phyloP scores from a whole-genome alignment of 2,888 invertebrate species.

The Masnerella sp. region DNA sequence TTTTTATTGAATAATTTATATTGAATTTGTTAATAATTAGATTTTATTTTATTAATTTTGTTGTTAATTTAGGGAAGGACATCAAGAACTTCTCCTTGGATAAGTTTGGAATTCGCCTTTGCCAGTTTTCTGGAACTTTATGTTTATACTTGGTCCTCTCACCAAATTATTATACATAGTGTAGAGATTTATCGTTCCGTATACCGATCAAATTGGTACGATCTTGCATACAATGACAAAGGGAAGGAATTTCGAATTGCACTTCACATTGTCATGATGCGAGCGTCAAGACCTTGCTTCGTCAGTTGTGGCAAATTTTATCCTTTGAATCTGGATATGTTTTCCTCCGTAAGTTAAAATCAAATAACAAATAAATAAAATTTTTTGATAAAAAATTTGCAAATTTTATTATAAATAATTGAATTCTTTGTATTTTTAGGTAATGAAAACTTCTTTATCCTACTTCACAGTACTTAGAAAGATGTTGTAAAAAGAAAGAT shows the following conservation, averaged over 20 bases:
- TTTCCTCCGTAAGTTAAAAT: slow-evolving; percentile 38
- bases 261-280: slow-evolving; percentile 39
- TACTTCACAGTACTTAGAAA: slow-evolving; percentile 45
- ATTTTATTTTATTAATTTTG: neutral
- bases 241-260: slow-evolving; percentile 43
- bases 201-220: slow-evolving; percentile 54
- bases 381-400: too few relatives aligned
- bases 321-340: slow-evolving; percentile 48
- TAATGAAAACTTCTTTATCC: slow-evolving; percentile 37
- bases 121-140: slow-evolving; percentile 54
- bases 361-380: neutral
- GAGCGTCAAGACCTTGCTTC: slow-evolving; percentile 41
- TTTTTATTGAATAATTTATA: too few relatives aligned
- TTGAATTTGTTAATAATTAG: too few relatives aligned
- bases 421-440: slow-evolving; percentile 28
- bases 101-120: slow-evolving; percentile 33
- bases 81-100: slow-evolving; percentile 6
- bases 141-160: slow-evolving; percentile 55
- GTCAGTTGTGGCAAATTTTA: slow-evolving; percentile 55
- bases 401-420: neutral
- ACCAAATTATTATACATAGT: slow-evolving; percentile 52
- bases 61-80: slow-evolving; percentile 8
- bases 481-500: slow-evolving; percentile 21
- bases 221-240: slow-evolving; percentile 3
- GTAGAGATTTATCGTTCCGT: slow-evolving; percentile 35